phyloP scores from a whole-genome alignment of 2,797 vertebrate species.

The Melanogrammus aeglefinus region DNA sequence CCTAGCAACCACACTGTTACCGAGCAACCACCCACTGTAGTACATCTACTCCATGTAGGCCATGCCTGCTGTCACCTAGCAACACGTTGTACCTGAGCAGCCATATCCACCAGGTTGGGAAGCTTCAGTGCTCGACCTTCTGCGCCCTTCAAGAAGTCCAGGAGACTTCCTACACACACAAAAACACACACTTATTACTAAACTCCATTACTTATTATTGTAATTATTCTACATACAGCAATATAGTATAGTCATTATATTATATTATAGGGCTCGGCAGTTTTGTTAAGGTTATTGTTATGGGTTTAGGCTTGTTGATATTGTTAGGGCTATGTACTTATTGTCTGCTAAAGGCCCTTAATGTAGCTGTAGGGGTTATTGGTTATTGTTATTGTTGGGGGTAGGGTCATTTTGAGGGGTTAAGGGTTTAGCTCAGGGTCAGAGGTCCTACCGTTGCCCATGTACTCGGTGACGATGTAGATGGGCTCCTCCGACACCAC shows the following conservation, averaged over 20 bases:
- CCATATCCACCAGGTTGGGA: slow-evolving; percentile 95
- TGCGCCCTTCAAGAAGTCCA: slow-evolving; percentile 95
- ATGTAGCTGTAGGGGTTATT: too few relatives aligned
- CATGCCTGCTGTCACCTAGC: neutral
- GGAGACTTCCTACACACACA: slow-evolving; percentile 83
- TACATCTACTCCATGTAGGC: neutral
- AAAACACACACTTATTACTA: neutral
- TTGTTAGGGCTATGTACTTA: too few relatives aligned
- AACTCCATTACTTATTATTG: neutral
- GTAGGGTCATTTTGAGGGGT: too few relatives aligned
- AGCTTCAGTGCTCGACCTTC: slow-evolving; percentile 93
- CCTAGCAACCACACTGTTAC: neutral
- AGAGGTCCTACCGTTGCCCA: slow-evolving; percentile 85
- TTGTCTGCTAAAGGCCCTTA: too few relatives aligned
- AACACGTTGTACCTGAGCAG: slow-evolving; percentile 82
- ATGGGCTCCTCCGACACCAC: slow-evolving; percentile 97
- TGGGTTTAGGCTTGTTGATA: too few relatives aligned
- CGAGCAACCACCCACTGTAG: too few relatives aligned
- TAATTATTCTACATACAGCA: too few relatives aligned
- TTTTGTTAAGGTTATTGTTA: too few relatives aligned
- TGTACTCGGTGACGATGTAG: slow-evolving; percentile 97
- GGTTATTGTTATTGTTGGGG: too few relatives aligned
- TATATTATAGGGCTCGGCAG: neutral
- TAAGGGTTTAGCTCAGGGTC: too few relatives aligned
- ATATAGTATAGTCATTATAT: neutral